Conservation (phyloP, 2,113 vertebrate genomes). For the Heterotilapia buettikoferi region DNA sequence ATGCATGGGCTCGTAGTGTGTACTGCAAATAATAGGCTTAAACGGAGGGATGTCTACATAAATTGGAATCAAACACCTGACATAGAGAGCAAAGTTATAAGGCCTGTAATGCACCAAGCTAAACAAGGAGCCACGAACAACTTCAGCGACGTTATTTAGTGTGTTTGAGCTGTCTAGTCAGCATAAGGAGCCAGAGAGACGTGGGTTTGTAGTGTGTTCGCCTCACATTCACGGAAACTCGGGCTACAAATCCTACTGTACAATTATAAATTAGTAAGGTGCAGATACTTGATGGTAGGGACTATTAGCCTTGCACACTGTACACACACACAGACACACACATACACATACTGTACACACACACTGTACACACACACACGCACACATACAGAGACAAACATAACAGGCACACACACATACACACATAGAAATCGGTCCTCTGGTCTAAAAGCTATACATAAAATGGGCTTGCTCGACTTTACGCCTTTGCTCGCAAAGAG, state of each 20-base stretch:
- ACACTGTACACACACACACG: background rate
- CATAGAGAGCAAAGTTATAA: conserved; percentile 40
- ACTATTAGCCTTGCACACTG: conserved; percentile 20
- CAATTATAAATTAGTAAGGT: conserved; percentile 34
- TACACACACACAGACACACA: background rate
- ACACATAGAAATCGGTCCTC: background rate
- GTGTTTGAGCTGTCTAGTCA: conserved; percentile 57
- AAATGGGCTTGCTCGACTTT: background rate
- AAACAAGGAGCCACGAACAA: conserved; percentile 59
- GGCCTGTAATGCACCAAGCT: conserved; percentile 54
- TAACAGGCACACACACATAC: background rate
- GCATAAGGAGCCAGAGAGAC: conserved; percentile 37
- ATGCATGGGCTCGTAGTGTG: background rate
- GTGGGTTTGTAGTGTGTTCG: conserved; percentile 33
- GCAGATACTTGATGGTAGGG: conserved; percentile 17
- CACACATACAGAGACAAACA: background rate
- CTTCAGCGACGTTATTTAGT: conserved; percentile 48
- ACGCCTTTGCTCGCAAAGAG: background rate
- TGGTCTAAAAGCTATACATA: conserved; percentile 14
- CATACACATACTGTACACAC: background rate
- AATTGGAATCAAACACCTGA: conserved; percentile 31
- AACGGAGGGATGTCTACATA: conserved; percentile 22
- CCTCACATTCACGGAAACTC: conserved; percentile 28
- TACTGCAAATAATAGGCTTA: conserved; percentile 7
- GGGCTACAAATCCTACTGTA: conserved; percentile 28